A percentile compares a stretch with the other conserved stretches of the same genome.
Conservation (phyloP, 2,797 vertebrate species). For the Trichosurus vulpecula region DNA sequence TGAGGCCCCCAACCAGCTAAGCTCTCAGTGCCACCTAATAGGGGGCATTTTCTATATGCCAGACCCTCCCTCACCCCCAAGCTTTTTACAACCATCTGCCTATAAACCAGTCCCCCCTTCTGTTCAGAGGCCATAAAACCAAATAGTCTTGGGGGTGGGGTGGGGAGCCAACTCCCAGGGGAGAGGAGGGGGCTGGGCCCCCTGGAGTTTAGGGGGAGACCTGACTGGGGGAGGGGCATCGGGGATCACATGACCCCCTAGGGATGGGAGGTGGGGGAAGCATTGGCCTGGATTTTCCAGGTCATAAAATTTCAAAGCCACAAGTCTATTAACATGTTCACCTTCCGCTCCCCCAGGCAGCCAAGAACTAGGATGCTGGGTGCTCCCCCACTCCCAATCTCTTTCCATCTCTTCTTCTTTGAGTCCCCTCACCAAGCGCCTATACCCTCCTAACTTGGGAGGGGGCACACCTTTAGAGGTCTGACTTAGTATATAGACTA, state of each 20-base stretch:
- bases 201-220: conserved; percentile 36
- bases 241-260: conserved; percentile 65
- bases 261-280: not conserved
- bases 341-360: conserved; percentile 60
- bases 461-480: not conserved
- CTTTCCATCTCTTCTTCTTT: conserved; percentile 18
- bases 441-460: not conserved
- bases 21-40: conserved; percentile 59
- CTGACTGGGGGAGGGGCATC: conserved; percentile 51
- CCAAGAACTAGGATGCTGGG: conserved; percentile 65
- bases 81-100: conserved; percentile 96
- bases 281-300: conserved; percentile 91
- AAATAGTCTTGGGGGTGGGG: not conserved
- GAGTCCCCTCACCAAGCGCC: conserved; percentile 19
- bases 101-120: conserved; percentile 95
- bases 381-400: not conserved
- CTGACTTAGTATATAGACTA: not conserved
- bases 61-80: conserved; percentile 73
- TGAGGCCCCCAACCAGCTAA: conserved; percentile 58
- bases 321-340: conserved; percentile 90
- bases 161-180: conserved; percentile 55
- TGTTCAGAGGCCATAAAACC: conserved; percentile 95
- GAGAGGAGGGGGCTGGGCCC: conserved; percentile 57
- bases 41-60: conserved; percentile 14
- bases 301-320: conserved; percentile 98